phyloP scores from a whole-genome alignment of 2,797 vertebrate species.

The Martes flavigula region DNA sequence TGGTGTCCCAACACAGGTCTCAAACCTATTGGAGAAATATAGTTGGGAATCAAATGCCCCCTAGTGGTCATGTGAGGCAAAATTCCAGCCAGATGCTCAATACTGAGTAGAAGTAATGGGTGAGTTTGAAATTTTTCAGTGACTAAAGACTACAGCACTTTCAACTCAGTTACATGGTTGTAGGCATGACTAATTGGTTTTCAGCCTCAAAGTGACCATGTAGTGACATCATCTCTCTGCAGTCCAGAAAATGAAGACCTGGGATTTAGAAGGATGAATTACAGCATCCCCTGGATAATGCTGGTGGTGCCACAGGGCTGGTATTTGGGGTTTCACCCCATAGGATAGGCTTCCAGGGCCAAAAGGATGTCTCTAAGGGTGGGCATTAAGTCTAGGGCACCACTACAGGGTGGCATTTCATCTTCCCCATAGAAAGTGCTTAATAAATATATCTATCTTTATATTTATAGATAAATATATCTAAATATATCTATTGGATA shows the following conservation, averaged over 20 bases:
- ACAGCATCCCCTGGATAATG: neutral
- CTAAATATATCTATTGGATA: neutral
- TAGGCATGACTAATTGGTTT: neutral
- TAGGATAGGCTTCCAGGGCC: neutral
- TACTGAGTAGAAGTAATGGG: neutral
- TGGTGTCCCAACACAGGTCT: too few species aligned
- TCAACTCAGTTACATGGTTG: neutral
- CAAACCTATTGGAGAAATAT: neutral
- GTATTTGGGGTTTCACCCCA: neutral
- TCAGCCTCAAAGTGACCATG: neutral
- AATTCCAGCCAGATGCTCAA: neutral
- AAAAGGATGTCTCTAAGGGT: neutral
- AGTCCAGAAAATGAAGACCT: neutral
- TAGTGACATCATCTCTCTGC: neutral
- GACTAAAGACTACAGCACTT: neutral
- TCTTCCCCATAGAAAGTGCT: neutral
- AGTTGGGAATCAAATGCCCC: conserved; percentile 62
- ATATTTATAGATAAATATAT: too few species aligned
- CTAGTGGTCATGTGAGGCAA: conserved; percentile 53
- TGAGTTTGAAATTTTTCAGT: neutral
- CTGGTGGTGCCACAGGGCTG: too few species aligned
- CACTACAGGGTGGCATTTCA: neutral
- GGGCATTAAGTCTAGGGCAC: neutral
- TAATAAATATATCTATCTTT: neutral
- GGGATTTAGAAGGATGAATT: neutral